Conservation (phyloP, 2,888 invertebrate species). For the Idaea dimidiata region DNA sequence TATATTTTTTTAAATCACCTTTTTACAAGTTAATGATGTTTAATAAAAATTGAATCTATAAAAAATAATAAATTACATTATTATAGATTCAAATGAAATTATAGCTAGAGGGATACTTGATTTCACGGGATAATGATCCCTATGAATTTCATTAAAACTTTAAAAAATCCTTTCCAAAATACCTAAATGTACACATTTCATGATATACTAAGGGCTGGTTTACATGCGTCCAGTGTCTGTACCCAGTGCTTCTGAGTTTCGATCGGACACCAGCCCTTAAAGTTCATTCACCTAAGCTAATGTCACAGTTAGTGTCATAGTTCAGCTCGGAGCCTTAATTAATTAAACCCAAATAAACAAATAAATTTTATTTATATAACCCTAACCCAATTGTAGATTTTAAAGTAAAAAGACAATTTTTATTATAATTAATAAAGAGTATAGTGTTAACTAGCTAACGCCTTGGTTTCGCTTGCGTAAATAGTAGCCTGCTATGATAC, state of each 20-base stretch:
- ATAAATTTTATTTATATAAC: conserved; percentile 1
- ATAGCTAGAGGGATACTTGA: background rate
- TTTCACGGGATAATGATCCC: background rate
- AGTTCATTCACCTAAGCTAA: too few relatives aligned
- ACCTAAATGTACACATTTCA: background rate
- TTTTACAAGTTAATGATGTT: background rate
- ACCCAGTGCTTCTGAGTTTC: too few relatives aligned
- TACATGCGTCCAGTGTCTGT: too few relatives aligned
- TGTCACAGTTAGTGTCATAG: too few relatives aligned
- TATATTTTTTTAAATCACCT: background rate
- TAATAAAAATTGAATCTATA: background rate
- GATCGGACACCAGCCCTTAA: too few relatives aligned
- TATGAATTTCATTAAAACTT: too few relatives aligned
- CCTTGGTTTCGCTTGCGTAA: background rate
- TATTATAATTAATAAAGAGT: background rate
- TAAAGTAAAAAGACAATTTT: conserved; percentile 7
- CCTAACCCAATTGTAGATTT: conserved; percentile 17
- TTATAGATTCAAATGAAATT: too few relatives aligned
- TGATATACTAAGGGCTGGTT: background rate
- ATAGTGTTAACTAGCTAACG: background rate
- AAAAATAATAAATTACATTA: too few relatives aligned
- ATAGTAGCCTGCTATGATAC: background rate
- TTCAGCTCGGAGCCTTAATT: background rate
- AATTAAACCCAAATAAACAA: background rate
- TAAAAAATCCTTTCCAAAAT: background rate